phyloP scores from a whole-genome alignment of 2,797 vertebrate genomes.

The Tapirus indicus region DNA sequence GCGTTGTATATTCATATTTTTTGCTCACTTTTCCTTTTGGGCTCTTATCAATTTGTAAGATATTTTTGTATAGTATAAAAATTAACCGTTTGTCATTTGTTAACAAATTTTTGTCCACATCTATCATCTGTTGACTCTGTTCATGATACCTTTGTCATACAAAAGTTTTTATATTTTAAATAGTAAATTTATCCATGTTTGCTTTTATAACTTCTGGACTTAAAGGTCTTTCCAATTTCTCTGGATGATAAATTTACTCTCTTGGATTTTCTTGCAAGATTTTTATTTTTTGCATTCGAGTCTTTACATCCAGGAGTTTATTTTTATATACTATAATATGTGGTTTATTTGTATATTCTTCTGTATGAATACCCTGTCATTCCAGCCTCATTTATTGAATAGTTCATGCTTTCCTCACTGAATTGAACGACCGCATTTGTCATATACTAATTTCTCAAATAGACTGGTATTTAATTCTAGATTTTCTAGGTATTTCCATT shows the following conservation, averaged over 20 bases:
- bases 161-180: slow-evolving; percentile 43
- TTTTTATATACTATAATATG: slow-evolving; percentile 13
- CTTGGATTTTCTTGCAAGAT: slow-evolving; percentile 49
- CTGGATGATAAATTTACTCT: neutral
- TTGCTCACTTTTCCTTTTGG: slow-evolving; percentile 28
- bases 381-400: slow-evolving; percentile 28
- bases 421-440: neutral
- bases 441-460: slow-evolving; percentile 40
- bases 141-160: slow-evolving; percentile 36
- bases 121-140: slow-evolving; percentile 37
- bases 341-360: slow-evolving; percentile 48
- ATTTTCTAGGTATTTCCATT: slow-evolving; percentile 20
- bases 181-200: slow-evolving; percentile 26
- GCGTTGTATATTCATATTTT: neutral
- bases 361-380: neutral
- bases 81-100: slow-evolving; percentile 38
- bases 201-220: slow-evolving; percentile 31
- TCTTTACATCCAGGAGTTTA: slow-evolving; percentile 5
- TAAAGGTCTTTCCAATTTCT: neutral
- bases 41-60: slow-evolving; percentile 6
- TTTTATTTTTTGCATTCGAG: slow-evolving; percentile 56
- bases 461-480: slow-evolving; percentile 16
- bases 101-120: neutral
- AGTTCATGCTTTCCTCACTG: neutral
- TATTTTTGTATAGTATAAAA: slow-evolving; percentile 42